phyloP scores from a whole-genome alignment of 2,888 invertebrate species.

The Tetramorium bicarinatum region DNA sequence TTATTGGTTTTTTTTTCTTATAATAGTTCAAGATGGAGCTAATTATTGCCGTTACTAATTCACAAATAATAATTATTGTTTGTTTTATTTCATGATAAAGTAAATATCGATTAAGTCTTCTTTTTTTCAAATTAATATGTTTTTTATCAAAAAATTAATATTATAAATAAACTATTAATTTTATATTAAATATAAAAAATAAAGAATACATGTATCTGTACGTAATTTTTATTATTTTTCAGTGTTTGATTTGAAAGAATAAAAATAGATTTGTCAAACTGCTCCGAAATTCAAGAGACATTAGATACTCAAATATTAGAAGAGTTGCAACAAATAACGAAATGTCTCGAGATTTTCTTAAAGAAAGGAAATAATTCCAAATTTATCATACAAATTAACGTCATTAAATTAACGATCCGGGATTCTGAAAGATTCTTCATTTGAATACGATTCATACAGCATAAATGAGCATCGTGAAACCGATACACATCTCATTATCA shows the following conservation, averaged over 20 bases:
- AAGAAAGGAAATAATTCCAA: background rate
- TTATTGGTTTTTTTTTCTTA: background rate
- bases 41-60: constrained; percentile 20
- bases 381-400: constrained; percentile 1
- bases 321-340: background rate
- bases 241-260: background rate
- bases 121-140: too few species aligned
- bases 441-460: constrained; percentile 6
- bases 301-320: background rate
- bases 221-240: background rate
- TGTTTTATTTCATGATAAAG: background rate
- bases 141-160: background rate
- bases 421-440: constrained; percentile 16
- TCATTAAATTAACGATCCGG: constrained; percentile 17
- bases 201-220: background rate
- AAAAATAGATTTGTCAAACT: background rate
- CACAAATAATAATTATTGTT: too few species aligned
- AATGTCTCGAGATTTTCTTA: background rate
- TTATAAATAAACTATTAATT: background rate
- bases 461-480: background rate
- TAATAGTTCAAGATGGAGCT: background rate
- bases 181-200: background rate
- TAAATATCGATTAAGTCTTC: background rate
- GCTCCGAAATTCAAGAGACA: background rate
- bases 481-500: constrained; percentile 11